These are phyloP conservation scores for Oryzias curvinotus DNA, from an alignment of 2,113 vertebrate genomes.

Conservation along the genomic window DNA sequence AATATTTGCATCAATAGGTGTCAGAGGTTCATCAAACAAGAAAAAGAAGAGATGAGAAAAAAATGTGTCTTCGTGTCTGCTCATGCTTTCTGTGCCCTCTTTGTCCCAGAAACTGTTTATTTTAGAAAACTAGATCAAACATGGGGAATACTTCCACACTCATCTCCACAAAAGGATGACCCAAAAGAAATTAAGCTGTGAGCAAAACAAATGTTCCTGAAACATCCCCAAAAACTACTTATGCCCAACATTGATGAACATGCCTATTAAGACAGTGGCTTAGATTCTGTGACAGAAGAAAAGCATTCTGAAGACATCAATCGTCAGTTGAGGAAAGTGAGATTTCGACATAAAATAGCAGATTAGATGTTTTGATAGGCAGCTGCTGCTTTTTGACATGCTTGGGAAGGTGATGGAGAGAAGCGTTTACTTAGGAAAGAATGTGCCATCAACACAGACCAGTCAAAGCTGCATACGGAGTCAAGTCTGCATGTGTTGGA, in stretches of 20 bases:
- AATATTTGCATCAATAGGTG: background rate
- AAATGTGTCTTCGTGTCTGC: background rate
- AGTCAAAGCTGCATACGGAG: constrained; percentile 3
- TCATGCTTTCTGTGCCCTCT: background rate
- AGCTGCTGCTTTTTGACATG: constrained; percentile 47
- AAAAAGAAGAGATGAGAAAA: background rate
- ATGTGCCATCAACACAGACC: constrained; percentile 45
- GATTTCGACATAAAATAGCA: constrained; percentile 14
- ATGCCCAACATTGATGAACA: constrained; percentile 7
- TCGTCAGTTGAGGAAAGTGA: constrained; percentile 41
- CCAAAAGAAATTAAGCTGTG: background rate
- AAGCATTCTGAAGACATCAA: constrained; percentile 32
- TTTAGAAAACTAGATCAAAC: constrained; percentile 10
- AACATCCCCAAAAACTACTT: constrained; percentile 1
- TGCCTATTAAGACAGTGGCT: background rate
- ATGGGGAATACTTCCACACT: background rate
- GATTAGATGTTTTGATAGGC: constrained; percentile 51
- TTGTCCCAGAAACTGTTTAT: background rate
- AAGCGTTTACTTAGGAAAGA: constrained; percentile 67
- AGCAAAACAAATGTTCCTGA: background rate
- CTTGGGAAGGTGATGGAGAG: constrained; percentile 65
- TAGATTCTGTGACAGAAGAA: constrained; percentile 17
- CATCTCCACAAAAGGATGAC: constrained; percentile 6
- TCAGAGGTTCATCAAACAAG: background rate
- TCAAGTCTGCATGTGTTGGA: background rate